These are phyloP conservation scores for Formica exsecta DNA, from an alignment of 1,140 invertebrate genomes.

Conservation along the genomic window DNA sequence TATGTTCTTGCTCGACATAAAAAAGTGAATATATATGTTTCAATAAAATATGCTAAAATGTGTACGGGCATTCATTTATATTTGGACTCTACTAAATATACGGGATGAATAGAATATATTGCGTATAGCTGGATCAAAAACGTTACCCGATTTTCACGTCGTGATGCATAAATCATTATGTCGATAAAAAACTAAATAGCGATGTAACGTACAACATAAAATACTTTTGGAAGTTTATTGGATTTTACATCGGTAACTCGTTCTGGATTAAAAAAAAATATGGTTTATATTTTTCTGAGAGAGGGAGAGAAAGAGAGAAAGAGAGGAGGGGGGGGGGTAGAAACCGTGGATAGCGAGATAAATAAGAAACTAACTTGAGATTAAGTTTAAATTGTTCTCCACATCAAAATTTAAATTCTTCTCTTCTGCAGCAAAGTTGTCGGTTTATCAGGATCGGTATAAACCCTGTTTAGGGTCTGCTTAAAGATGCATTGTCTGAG, in stretches of 20 bases:
- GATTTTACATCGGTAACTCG: too few species aligned
- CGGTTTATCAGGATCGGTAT: background rate
- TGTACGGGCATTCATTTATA: background rate
- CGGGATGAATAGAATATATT: background rate
- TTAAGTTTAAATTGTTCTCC: slow-evolving; percentile 20
- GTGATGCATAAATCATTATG: slow-evolving; percentile 39
- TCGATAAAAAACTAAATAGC: slow-evolving; percentile 32
- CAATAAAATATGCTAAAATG: slow-evolving; percentile 35
- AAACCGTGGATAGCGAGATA: background rate
- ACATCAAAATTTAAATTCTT: slow-evolving; percentile 19
- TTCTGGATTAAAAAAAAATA: background rate
- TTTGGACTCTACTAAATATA: background rate
- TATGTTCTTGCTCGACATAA: background rate
- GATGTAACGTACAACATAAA: slow-evolving; percentile 6
- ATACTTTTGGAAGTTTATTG: slow-evolving; percentile 5
- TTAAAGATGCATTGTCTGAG: slow-evolving; percentile 9
- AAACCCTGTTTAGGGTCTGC: background rate
- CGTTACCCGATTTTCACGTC: slow-evolving; percentile 30
- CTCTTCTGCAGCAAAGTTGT: background rate
- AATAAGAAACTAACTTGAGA: slow-evolving; percentile 8
- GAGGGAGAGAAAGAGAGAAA: too few species aligned
- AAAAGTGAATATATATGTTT: slow-evolving; percentile 7
- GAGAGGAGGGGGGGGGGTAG: too few species aligned
- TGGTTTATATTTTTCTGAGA: too few species aligned
- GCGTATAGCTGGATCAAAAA: background rate